phyloP scores from a whole-genome alignment of 2,888 invertebrate genomes.

The Cerastoderma edule region DNA sequence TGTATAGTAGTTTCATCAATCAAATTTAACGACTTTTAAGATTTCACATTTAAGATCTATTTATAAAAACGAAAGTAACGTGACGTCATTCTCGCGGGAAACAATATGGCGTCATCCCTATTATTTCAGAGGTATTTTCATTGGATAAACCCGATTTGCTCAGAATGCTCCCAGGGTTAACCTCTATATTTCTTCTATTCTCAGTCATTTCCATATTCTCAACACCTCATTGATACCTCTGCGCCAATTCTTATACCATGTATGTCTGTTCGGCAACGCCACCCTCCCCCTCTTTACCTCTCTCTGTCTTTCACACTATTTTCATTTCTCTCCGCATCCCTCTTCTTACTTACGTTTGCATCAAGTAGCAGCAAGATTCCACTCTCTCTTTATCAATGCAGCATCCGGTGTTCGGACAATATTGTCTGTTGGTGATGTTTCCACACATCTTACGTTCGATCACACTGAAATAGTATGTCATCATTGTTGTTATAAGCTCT shows the following conservation, averaged over 20 bases:
- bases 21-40: no score
- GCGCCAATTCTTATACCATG: not conserved
- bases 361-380: constrained; percentile 1
- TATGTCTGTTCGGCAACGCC: no score
- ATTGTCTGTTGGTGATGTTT: not conserved
- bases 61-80: no score
- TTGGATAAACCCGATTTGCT: no score
- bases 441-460: constrained; percentile 10
- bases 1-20: no score
- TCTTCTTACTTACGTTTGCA: constrained; percentile 15
- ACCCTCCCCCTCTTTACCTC: not conserved
- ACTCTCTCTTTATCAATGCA: constrained; percentile 3
- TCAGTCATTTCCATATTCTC: not conserved
- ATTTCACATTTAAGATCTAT: no score
- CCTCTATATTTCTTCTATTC: not conserved
- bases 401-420: constrained; percentile 5
- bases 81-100: not conserved
- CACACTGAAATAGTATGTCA: constrained; percentile 4
- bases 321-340: not conserved
- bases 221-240: not conserved
- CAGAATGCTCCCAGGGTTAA: no score
- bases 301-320: not conserved
- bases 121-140: no score
- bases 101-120: no score
- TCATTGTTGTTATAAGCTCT: no score